These are phyloP conservation scores for Drosophila gaucha DNA, from an alignment of 2,888 invertebrate genomes.

Conservation along the genomic window DNA sequence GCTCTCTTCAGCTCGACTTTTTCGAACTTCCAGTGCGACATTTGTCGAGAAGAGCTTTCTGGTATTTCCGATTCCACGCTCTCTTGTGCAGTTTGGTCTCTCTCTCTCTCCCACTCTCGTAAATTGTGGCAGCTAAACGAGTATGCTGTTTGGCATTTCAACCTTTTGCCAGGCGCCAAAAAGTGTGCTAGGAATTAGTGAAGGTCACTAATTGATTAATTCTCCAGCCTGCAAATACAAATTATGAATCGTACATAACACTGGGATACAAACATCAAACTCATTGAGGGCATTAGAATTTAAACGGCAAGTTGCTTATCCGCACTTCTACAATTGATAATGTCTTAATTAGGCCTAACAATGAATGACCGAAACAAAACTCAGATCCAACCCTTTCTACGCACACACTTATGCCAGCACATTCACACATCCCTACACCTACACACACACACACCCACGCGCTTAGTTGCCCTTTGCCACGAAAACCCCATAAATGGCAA, in stretches of 20 bases:
- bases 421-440: slow-evolving; percentile 9
- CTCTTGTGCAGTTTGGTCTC: neutral
- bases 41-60: slow-evolving; percentile 39
- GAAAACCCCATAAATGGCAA: slow-evolving; percentile 67
- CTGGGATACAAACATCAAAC: neutral
- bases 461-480: slow-evolving; percentile 33
- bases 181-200: slow-evolving; percentile 56
- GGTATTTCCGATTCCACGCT: slow-evolving; percentile 3
- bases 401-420: no score
- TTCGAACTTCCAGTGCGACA: slow-evolving; percentile 53
- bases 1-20: slow-evolving; percentile 21
- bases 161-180: slow-evolving; percentile 67
- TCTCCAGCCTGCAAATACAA: slow-evolving; percentile 43
- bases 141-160: slow-evolving; percentile 69
- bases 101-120: slow-evolving; percentile 19
- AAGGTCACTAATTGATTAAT: slow-evolving; percentile 80
- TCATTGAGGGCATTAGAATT: neutral
- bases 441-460: slow-evolving; percentile 10
- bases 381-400: slow-evolving; percentile 24
- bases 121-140: slow-evolving; percentile 48
- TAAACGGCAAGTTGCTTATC: neutral
- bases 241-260: slow-evolving; percentile 12
- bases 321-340: slow-evolving; percentile 64
- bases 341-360: slow-evolving; percentile 71
- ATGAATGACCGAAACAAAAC: slow-evolving; percentile 37